Percentiles rank a stretch among this genome's conserved stretches.
Evolutionary conservation across 2,888 invertebrate species (phyloP).

Genomic region (Chymomyza procnemis): DNA sequence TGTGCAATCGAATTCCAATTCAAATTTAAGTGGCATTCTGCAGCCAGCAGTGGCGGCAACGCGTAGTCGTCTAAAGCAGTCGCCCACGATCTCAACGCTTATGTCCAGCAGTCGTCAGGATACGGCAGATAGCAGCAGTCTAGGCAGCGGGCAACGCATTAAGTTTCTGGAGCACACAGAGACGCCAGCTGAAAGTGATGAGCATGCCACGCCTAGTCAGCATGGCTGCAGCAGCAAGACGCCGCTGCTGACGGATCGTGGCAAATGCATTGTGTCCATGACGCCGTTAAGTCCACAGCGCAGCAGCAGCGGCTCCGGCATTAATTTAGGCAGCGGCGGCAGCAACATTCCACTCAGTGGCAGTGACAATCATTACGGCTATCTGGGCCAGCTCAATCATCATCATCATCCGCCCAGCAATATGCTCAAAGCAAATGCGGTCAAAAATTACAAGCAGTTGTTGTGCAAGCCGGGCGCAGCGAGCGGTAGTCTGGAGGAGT

Average conservation of each 20-base stretch:
- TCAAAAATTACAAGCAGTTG: conserved; percentile 73
- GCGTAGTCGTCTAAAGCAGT: conserved; percentile 47
- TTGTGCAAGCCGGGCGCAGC: conserved; percentile 57
- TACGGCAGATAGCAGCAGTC: conserved; percentile 37
- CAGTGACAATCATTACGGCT: conserved; percentile 55
- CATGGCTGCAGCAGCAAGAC: conserved; percentile 42
- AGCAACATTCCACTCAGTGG: conserved; percentile 45
- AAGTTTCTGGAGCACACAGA: conserved; percentile 41
- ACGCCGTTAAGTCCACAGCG: conserved; percentile 34
- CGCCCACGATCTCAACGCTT: conserved; percentile 70
- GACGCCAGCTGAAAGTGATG: conserved; percentile 24
- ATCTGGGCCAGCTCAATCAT: conserved; percentile 56
- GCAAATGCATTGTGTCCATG: conserved; percentile 5
- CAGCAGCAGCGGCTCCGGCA: conserved; percentile 18
- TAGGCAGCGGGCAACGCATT: conserved; percentile 57
- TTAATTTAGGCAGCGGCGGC: conserved; percentile 35
- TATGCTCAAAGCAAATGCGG: conserved; percentile 70
- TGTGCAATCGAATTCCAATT: conserved; percentile 67
- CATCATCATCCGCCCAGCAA: conserved; percentile 47
- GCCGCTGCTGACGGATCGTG: conserved; percentile 36
- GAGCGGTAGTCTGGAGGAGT: conserved; percentile 32
- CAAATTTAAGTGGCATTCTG: conserved; percentile 68
- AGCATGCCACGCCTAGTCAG: conserved; percentile 17
- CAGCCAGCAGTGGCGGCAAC: conserved; percentile 47
- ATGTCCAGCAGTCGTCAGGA: conserved; percentile 42